Evolutionary conservation across 2,797 vertebrate genomes (phyloP).

Genomic region (Remorina albescens): DNA sequence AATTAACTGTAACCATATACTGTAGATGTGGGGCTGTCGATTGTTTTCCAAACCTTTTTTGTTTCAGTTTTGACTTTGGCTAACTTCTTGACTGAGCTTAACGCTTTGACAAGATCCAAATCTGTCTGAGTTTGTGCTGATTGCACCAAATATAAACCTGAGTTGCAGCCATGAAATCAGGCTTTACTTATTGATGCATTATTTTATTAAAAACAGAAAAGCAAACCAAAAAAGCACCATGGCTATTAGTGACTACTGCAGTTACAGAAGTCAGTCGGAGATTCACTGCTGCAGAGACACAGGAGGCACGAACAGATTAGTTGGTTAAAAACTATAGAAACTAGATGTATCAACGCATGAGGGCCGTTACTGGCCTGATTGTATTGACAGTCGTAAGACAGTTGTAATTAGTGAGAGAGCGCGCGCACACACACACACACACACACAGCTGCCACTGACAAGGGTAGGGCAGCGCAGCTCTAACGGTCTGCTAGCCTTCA

Average conservation of each 20-base stretch:
- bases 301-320: slow-evolving; percentile 31
- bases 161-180: neutral
- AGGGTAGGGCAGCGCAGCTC: slow-evolving; percentile 58
- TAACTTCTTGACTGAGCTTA: neutral
- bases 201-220: neutral
- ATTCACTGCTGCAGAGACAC: slow-evolving; percentile 28
- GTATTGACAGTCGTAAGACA: slow-evolving; percentile 38
- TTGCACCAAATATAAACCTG: neutral
- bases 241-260: no score
- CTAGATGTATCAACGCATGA: slow-evolving; percentile 64
- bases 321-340: slow-evolving; percentile 30
- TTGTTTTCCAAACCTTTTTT: neutral
- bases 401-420: slow-evolving; percentile 41
- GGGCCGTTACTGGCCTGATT: slow-evolving; percentile 55
- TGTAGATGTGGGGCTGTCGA: neutral
- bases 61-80: neutral
- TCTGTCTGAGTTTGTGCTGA: neutral
- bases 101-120: neutral
- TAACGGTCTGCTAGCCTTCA: slow-evolving; percentile 79
- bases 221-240: neutral
- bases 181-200: neutral
- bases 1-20: neutral
- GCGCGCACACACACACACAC: slow-evolving; percentile 39
- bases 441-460: slow-evolving; percentile 83
- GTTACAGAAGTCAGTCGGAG: slow-evolving; percentile 10